Conservation (phyloP, 2,888 invertebrate species). For the Pyrgus malvae region DNA sequence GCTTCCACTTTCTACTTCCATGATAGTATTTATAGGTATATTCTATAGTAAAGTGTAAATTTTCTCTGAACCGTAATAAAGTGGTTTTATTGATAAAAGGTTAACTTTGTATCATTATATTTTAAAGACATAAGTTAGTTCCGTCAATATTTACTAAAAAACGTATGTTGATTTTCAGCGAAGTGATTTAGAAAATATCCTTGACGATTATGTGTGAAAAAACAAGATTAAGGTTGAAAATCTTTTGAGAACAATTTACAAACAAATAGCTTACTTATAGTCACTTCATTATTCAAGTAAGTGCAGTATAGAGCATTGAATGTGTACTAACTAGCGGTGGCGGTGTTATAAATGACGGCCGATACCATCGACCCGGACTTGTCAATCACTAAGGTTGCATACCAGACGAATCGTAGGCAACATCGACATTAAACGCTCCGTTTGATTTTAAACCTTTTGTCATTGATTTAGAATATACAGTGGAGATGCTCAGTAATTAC, state of each 20-base stretch:
- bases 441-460: slow-evolving; percentile 45
- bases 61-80: slow-evolving; percentile 31
- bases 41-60: slow-evolving; percentile 21
- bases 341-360: slow-evolving; percentile 74
- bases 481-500: slow-evolving; percentile 8
- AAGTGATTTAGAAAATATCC: no score
- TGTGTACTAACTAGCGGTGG: slow-evolving; percentile 76
- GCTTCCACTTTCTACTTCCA: slow-evolving; percentile 39
- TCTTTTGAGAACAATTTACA: slow-evolving; percentile 10
- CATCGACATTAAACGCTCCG: slow-evolving; percentile 40
- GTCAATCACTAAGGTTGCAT: slow-evolving; percentile 64
- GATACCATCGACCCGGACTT: slow-evolving; percentile 76
- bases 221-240: no score
- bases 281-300: slow-evolving; percentile 23
- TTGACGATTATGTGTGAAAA: no score
- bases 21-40: slow-evolving; percentile 33
- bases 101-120: slow-evolving; percentile 3
- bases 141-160: not conserved
- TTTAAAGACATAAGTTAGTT: not conserved
- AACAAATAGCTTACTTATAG: slow-evolving; percentile 10
- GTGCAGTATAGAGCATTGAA: slow-evolving; percentile 52
- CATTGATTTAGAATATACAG: slow-evolving; percentile 41
- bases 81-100: slow-evolving; percentile 32
- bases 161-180: no score
- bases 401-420: slow-evolving; percentile 53